These are phyloP conservation scores for Asteroscopus sphinx DNA, from an alignment of 2,888 invertebrate species.

Conservation along the genomic window DNA sequence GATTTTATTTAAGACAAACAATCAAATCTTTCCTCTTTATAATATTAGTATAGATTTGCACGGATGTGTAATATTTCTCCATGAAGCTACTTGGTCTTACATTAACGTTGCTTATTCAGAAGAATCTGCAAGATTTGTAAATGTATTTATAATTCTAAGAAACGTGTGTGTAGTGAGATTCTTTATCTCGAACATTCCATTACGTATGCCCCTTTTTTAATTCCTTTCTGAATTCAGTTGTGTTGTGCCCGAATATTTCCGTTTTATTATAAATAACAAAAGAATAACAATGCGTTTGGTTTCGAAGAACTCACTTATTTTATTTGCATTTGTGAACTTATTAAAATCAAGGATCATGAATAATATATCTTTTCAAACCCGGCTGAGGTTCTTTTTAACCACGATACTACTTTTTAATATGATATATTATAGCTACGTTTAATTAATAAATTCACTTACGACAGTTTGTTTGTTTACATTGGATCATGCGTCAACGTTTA, in stretches of 20 bases:
- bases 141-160: constrained; percentile 37
- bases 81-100: no score
- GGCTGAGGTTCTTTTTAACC: no score
- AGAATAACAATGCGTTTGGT: constrained; percentile 3
- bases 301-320: constrained; percentile 27
- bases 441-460: constrained; percentile 1
- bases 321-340: constrained; percentile 5
- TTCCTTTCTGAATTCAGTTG: constrained; percentile 27
- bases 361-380: no score
- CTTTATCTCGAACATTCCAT: constrained; percentile 47
- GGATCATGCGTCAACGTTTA: constrained; percentile 2
- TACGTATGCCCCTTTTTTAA: constrained; percentile 5
- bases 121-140: constrained; percentile 36
- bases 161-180: constrained; percentile 15
- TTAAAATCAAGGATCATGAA: constrained; percentile 18
- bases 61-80: no score
- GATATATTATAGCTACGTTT: no score
- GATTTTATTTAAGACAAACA: no score
- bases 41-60: no score
- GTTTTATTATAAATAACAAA: constrained; percentile 15
- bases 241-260: constrained; percentile 12
- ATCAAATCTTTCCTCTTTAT: no score
- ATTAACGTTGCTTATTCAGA: constrained; percentile 4
- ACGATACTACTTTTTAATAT: no score
- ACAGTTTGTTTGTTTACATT: neutral